These are phyloP conservation scores for Agelas oroides DNA, from an alignment of 37 sponge, comb jelly and placozoan genomes.

Conservation along the genomic window DNA sequence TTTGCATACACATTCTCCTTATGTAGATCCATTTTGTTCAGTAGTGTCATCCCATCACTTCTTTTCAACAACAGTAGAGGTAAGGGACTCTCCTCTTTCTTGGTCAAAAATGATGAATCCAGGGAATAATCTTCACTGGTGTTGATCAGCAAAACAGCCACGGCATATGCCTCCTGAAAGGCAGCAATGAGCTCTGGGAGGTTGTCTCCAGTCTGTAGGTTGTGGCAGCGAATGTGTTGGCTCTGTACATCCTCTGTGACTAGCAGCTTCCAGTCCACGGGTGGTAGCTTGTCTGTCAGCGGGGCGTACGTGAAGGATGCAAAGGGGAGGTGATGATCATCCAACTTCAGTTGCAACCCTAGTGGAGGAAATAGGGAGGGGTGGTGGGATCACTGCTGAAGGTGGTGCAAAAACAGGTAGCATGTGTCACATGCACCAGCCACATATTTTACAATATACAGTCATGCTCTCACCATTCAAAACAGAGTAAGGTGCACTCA, in stretches of 20 bases:
- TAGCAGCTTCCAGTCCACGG: slow-evolving; percentile 58
- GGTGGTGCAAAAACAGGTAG: no score
- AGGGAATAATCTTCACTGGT: slow-evolving; percentile 30
- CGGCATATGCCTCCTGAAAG: slow-evolving; percentile 6
- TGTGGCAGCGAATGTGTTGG: slow-evolving; percentile 53
- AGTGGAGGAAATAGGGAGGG: neutral
- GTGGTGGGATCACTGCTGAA: no score
- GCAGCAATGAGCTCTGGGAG: slow-evolving; percentile 17
- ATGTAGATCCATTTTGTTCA: slow-evolving; percentile 12
- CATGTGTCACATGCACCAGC: no score
- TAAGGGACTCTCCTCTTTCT: neutral
- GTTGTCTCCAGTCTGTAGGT: slow-evolving; percentile 31
- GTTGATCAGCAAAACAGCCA: slow-evolving; percentile 62
- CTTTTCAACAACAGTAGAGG: slow-evolving; percentile 42
- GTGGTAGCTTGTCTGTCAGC: neutral
- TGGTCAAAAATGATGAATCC: neutral
- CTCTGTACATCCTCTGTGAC: slow-evolving; percentile 24
- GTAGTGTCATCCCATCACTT: slow-evolving; percentile 46
- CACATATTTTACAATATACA: no score
- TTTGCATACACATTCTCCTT: slow-evolving; percentile 8
- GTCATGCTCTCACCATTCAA: no score
- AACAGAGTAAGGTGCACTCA: no score
- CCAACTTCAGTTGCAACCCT: slow-evolving; percentile 53
- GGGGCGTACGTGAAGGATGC: slow-evolving; percentile 55
- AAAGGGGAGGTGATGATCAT: slow-evolving; percentile 5